phyloP scores from a whole-genome alignment of 2,113 vertebrate species.

The Labeo rohita region DNA sequence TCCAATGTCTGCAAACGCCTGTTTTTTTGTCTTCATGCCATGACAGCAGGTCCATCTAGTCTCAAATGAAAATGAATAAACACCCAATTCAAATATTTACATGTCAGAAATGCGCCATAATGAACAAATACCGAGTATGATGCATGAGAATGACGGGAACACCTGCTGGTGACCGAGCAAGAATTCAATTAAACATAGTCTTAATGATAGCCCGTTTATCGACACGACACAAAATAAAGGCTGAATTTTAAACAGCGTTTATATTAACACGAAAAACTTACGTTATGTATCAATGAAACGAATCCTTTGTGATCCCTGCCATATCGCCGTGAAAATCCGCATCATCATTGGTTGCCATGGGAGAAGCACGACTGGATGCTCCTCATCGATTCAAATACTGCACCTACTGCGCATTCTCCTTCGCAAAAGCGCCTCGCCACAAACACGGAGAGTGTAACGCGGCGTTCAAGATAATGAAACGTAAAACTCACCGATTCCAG shows the following conservation, averaged over 20 bases:
- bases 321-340: constrained; percentile 38
- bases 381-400: constrained; percentile 57
- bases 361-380: constrained; percentile 39
- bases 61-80: constrained; percentile 1
- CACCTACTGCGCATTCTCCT: constrained; percentile 65
- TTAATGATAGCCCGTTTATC: constrained; percentile 20
- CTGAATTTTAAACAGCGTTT: background rate
- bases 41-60: background rate
- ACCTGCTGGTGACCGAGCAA: constrained; percentile 20
- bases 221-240: background rate
- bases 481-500: constrained; percentile 65
- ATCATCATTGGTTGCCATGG: constrained; percentile 57
- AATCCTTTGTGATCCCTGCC: constrained; percentile 59
- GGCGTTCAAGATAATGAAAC: background rate
- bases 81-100: background rate
- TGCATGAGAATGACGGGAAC: constrained; percentile 4
- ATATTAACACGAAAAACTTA: background rate
- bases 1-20: background rate
- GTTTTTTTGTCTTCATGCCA: background rate
- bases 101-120: constrained; percentile 5
- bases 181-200: background rate
- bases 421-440: constrained; percentile 13
- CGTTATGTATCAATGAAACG: constrained; percentile 51
- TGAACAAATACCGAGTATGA: constrained; percentile 2
- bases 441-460: background rate